A percentile compares a stretch with the other conserved stretches of the same genome.
Conservation (phyloP, 1,140 invertebrate genomes). For the Adelges cooleyi region DNA sequence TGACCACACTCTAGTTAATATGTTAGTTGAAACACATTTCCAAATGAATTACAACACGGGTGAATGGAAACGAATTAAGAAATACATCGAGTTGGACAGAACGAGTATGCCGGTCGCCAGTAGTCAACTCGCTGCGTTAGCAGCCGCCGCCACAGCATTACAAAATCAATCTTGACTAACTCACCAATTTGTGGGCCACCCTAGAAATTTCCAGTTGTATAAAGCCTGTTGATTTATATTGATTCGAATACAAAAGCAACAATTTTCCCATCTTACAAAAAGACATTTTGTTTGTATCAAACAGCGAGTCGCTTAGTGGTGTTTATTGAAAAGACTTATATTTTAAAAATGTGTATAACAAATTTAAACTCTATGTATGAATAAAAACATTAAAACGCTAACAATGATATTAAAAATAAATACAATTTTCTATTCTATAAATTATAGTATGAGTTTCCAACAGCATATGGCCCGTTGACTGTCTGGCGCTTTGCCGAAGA, state of each 20-base stretch:
- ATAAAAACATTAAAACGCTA: constrained; percentile 17
- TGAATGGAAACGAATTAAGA: constrained; percentile 85
- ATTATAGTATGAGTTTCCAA: constrained; percentile 47
- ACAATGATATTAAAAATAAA: constrained; percentile 10
- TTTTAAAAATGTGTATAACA: background rate
- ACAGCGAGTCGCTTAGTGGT: background rate
- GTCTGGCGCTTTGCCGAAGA: constrained; percentile 60
- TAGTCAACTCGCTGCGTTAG: constrained; percentile 16
- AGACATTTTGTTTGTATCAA: constrained; percentile 16
- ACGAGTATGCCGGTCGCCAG: constrained; percentile 20
- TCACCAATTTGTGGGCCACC: background rate
- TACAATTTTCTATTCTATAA: background rate
- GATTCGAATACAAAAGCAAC: background rate
- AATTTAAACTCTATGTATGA: constrained; percentile 15
- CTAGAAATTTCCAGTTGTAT: too few species aligned
- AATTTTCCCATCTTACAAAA: constrained; percentile 2
- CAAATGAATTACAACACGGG: constrained; percentile 94
- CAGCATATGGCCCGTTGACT: constrained; percentile 58
- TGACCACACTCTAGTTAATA: constrained; percentile 54
- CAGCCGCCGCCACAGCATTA: constrained; percentile 23
- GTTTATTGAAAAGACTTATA: constrained; percentile 17
- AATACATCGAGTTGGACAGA: constrained; percentile 45
- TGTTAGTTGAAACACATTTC: constrained; percentile 84
- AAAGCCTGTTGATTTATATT: too few species aligned
- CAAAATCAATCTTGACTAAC: constrained; percentile 24